phyloP scores from a whole-genome alignment of 2,888 invertebrate species.

The Euclidia mi region DNA sequence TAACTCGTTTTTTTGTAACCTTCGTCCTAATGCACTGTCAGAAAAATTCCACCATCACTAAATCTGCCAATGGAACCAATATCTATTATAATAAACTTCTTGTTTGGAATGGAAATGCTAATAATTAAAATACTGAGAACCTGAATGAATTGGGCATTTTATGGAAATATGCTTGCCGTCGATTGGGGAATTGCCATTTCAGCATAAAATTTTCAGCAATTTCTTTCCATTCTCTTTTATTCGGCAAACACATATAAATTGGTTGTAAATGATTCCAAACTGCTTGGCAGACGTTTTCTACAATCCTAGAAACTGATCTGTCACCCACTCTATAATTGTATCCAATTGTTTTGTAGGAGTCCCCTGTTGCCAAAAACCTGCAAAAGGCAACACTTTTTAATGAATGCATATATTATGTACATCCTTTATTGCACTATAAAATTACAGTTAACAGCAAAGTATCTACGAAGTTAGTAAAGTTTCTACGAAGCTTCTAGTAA shows the following conservation, averaged over 20 bases:
- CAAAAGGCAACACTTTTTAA: constrained; percentile 8
- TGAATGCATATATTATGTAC: no score
- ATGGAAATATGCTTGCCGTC: constrained; percentile 47
- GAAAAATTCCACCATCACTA: constrained; percentile 14
- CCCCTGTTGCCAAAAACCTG: constrained; percentile 18
- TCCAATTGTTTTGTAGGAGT: constrained; percentile 21
- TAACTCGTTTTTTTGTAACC: constrained; percentile 5
- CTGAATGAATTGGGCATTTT: constrained; percentile 15
- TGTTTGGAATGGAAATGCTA: constrained; percentile 16
- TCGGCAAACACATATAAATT: constrained; percentile 3
- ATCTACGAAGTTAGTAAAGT: no score
- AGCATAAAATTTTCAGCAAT: constrained; percentile 17
- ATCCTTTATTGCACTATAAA: no score
- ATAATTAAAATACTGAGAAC: constrained; percentile 7
- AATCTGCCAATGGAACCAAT: constrained; percentile 37
- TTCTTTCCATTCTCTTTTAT: constrained; percentile 26
- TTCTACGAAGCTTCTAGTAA: no score
- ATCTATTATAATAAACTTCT: constrained; percentile 39
- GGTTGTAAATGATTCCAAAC: constrained; percentile 7
- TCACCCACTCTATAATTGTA: constrained; percentile 23
- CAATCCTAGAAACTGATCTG: constrained; percentile 14
- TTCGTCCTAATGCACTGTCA: constrained; percentile 8
- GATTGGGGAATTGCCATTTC: constrained; percentile 30
- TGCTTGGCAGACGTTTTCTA: constrained; percentile 13
- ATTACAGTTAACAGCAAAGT: no score